phyloP scores from a whole-genome alignment of 2,888 invertebrate genomes.

The Lydus trimaculatus region DNA sequence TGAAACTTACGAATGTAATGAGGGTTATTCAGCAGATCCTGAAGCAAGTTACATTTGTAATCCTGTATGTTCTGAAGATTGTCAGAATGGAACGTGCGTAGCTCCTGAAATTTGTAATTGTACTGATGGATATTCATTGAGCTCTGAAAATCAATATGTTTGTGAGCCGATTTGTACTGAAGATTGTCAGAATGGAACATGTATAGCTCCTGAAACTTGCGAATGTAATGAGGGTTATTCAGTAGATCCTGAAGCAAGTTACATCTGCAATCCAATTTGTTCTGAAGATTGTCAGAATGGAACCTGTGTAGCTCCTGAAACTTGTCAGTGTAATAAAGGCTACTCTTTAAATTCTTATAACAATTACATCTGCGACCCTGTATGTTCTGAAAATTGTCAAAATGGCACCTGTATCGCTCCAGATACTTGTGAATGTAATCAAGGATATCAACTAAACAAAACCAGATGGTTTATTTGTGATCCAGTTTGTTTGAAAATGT shows the following conservation, averaged over 20 bases:
- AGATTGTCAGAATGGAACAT: constrained; percentile 15
- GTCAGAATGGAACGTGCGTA: neutral
- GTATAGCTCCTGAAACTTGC: no score
- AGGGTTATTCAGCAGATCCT: neutral
- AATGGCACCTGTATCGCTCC: no score
- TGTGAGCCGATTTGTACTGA: constrained; percentile 8
- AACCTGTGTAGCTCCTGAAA: no score
- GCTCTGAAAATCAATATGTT: neutral
- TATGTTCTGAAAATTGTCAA: constrained; percentile 22
- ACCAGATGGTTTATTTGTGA: constrained; percentile 28
- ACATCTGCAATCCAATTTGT: no score
- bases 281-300: no score
- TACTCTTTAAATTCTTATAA: neutral
- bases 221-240: no score
- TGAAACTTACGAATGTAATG: neutral
- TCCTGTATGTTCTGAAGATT: constrained; percentile 18
- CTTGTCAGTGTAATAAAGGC: neutral
- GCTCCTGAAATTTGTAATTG: neutral
- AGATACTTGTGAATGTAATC: no score
- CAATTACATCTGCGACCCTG: neutral
- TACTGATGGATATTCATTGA: neutral
- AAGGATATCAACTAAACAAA: no score
- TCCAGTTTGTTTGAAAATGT: constrained; percentile 9
- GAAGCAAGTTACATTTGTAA: neutral
- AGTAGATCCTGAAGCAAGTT: no score